Evolutionary conservation across 2,113 vertebrate genomes (phyloP).

Genomic region (Corapipo altera): DNA sequence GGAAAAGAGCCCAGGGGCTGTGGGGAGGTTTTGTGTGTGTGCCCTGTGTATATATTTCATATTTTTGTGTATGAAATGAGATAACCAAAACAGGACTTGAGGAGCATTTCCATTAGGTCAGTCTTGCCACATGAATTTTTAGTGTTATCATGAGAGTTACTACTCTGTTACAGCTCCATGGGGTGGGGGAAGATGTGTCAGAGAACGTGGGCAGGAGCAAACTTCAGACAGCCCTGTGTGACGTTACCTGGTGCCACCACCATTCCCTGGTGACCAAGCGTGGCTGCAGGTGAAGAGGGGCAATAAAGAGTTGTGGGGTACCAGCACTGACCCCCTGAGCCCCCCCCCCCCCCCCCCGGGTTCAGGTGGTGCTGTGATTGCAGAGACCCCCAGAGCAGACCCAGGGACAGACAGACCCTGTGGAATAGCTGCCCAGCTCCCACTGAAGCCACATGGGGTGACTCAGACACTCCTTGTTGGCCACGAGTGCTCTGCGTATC

Average conservation of each 20-base stretch:
- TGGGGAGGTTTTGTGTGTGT: background rate
- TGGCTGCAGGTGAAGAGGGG: background rate
- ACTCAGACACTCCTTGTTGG: background rate
- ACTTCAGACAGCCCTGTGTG: background rate
- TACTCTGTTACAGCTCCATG: background rate
- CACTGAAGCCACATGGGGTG: background rate
- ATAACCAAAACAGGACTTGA: background rate
- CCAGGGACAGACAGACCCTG: background rate
- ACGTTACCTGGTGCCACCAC: fast-evolving
- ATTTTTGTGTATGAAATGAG: background rate
- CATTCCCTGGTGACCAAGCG: fast-evolving
- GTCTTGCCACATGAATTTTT: background rate
- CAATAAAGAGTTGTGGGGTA: too few species aligned
- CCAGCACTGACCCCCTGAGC: background rate
- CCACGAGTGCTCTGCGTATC: background rate
- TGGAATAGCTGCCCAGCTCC: background rate
- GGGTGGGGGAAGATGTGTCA: background rate
- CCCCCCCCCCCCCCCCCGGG: fast-evolving
- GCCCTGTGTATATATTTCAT: background rate
- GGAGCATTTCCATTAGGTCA: background rate
- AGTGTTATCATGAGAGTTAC: background rate
- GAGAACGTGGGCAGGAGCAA: background rate
- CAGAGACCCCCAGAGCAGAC: background rate
- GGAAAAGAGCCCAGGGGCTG: background rate
- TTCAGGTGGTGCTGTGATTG: fast-evolving